Conservation (phyloP, 1,140 invertebrate genomes). For the Caenorhabditis remanei region DNA sequence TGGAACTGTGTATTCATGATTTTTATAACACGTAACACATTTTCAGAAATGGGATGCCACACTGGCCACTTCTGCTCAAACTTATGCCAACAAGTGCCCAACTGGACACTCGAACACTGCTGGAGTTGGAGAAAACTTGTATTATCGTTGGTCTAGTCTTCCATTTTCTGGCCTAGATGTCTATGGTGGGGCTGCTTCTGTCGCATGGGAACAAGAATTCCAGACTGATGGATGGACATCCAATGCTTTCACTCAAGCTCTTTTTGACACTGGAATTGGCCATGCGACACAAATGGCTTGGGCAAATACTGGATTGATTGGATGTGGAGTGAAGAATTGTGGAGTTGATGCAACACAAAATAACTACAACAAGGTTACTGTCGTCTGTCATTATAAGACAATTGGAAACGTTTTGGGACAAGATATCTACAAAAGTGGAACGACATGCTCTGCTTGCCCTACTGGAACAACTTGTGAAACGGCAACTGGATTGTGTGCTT, state of each 20-base stretch:
- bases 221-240: slow-evolving; percentile 35
- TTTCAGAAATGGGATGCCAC: slow-evolving; percentile 52
- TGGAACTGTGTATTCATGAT: not conserved
- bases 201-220: slow-evolving; percentile 48
- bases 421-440: slow-evolving; percentile 38
- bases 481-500: slow-evolving; percentile 19
- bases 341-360: not conserved
- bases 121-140: slow-evolving; percentile 50
- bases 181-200: slow-evolving; percentile 44
- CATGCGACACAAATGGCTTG: slow-evolving; percentile 52
- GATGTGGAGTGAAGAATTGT: slow-evolving; percentile 45
- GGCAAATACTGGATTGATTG: slow-evolving; percentile 14
- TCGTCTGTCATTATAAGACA: slow-evolving; percentile 22
- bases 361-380: not conserved
- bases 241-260: slow-evolving; percentile 13
- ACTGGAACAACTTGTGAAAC: slow-evolving; percentile 41
- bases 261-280: slow-evolving; percentile 28
- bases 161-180: not conserved
- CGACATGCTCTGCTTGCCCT: not conserved
- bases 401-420: slow-evolving; percentile 12
- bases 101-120: slow-evolving; percentile 9
- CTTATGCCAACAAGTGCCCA: slow-evolving; percentile 50
- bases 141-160: slow-evolving; percentile 2
- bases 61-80: slow-evolving; percentile 41
- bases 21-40: not conserved